A percentile compares a stretch with the other conserved stretches of the same genome.
These are phyloP conservation scores for Axinella damicornis DNA, from an alignment of 37 sponge, comb jelly and placozoan species.

Conservation along the genomic window DNA sequence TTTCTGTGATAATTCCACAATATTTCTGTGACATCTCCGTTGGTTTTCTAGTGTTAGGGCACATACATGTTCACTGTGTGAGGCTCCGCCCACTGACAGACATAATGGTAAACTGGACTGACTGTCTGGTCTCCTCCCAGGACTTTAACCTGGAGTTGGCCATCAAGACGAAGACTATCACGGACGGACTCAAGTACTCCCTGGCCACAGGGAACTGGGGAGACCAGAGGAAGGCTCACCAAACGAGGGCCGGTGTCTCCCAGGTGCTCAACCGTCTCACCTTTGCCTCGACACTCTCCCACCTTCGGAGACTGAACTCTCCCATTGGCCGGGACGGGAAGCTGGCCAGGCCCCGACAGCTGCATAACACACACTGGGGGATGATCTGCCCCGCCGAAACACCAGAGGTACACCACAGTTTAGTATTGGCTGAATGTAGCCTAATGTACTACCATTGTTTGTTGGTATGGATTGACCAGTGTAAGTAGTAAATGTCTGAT, in stretches of 20 bases:
- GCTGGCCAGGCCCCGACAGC: conserved; percentile 96
- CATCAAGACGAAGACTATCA: conserved; percentile 92
- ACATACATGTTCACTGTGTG: too few relatives aligned
- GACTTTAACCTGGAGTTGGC: conserved; percentile 98
- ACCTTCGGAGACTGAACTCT: conserved; percentile 96
- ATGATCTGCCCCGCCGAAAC: conserved; percentile 99
- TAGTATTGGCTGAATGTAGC: too few relatives aligned
- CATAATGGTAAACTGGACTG: too few relatives aligned
- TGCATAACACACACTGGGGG: conserved; percentile 99
- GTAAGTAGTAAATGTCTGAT: too few relatives aligned
- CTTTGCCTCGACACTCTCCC: conserved; percentile 97
- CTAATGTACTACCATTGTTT: not conserved
- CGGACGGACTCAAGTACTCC: conserved; percentile 98
- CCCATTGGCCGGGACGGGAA: conserved; percentile 99
- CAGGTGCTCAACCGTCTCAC: conserved; percentile 99
- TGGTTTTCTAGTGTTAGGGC: too few relatives aligned
- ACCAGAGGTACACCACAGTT: conserved; percentile 79
- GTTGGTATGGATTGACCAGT: conserved; percentile 19
- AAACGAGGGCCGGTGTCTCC: conserved; percentile 97
- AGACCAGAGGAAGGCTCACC: conserved; percentile 99
- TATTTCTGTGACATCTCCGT: too few relatives aligned
- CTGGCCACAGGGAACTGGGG: conserved; percentile 99
- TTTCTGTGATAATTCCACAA: too few relatives aligned
- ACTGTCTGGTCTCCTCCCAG: conserved; percentile 38
- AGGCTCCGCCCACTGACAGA: too few relatives aligned